Evolutionary conservation across 2,888 invertebrate species (phyloP), one percentile per base, ranked within the genome.

Genomic region (Microchrysa polita): DNA sequence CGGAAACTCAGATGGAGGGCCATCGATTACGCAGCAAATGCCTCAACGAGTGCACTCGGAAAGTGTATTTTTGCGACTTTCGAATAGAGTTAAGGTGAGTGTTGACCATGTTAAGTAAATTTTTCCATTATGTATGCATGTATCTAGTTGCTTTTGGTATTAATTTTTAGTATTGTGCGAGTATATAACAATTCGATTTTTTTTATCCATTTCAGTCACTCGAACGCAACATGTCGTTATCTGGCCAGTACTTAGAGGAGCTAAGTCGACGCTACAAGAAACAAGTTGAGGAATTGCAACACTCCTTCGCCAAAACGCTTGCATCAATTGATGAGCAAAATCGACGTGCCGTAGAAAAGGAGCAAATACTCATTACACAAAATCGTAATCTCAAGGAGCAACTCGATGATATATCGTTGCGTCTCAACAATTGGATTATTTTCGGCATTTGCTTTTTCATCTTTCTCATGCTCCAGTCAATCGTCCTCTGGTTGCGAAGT

Each of bases 171-270:
- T n/a, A n/a, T n/a, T n/a, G n/a, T n/a, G n/a, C n/a, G n/a, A n/a
- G n/a, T n/a, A n/a, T n/a, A n/a, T n/a, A n/a, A n/a, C n/a, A n/a
- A n/a, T n/a, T n/a, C n/a, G n/a, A n/a, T n/a, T n/a, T n/a, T n/a
- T n/a, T n/a, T n/a, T 34, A 2, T 5, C 27, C 7, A 18, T 67
- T 52, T 67, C 34, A 94, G 92, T 92, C 94, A 67, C 88, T 99
- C 79, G 99, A 99, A 86, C 89, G 95, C 78, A 99, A 99, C 86
- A 95, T 99, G 91, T 97, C 97, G 14, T 88, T 99, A 53, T 97
- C 97, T 78, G 94, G 95, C 75, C 96, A 97, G 84, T 99, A 98
- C 84, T 87, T 99, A 78, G 98, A 98, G 83, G 98, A 98, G 83
- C 86, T 99, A 78, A 97, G 97, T 84, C 90, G 94, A 73, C 89